Base-by-base conservation (phyloP, 2,113 vertebrate species). In the Monarcha castaneiventris region DNA sequence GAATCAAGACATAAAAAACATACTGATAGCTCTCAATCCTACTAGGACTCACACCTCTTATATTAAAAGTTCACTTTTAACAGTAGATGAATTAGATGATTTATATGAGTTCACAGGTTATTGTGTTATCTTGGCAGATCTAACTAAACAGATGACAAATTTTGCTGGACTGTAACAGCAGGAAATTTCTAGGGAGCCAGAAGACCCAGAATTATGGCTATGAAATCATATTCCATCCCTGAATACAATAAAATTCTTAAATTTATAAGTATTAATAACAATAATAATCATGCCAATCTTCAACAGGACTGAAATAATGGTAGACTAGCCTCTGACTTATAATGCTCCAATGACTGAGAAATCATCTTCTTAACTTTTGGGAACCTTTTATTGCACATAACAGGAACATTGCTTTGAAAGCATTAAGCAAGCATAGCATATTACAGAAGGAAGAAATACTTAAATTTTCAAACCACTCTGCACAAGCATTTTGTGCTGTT, bases 361-460 rank as follows among this genome's bases (percentile, higher is more conserved):
- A 56, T 77, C 68, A 44, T 37, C 43, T 44, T 73, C 44, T 87
- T 30, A 13, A 68, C 61, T 86, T 90, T 52, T 78, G 48, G n/a
- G 85, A 87, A 85, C 69, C 35, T 89, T 61, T 82, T 27, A 73
- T 5, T 74, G 35, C 21, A 58, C 54, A 69, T 88, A 89, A 89
- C 66, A 16, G 68, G 73, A 95, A 79, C 58, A 82, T 32, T 84
- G 9, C 83, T 96, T 95, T 96, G 90, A 95, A 95, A 97, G 77
- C 10, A 96, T 96, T 96, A 97, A 97, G 89, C 59, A 96, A 91
- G 80, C 80, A 63, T 61, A 91, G 74, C 89, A 92, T 74, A 82
- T 82, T 82, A 78, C 30, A 72, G 69, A 76, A 66, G 81, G 82
- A 95, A 95, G 86, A 86, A 76, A 87, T 29, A 76, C 58, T 84